These are phyloP conservation scores for Kuschelorhynchus macadamiae DNA, from an alignment of 2,888 invertebrate genomes.

Conservation along the genomic window DNA sequence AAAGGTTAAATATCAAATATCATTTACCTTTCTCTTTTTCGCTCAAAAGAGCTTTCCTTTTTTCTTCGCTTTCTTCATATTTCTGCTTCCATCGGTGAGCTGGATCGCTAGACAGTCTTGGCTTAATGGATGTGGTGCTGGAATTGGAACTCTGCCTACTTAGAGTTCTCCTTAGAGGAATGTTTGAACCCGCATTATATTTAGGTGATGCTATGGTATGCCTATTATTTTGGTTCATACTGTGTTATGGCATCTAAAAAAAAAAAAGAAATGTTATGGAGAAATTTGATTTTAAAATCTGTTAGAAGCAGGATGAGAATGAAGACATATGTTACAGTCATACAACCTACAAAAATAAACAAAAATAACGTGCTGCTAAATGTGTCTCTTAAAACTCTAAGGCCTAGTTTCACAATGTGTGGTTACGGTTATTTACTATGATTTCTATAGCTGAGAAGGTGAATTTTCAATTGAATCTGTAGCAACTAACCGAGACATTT, in stretches of 20 bases:
- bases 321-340: too few species aligned
- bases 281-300: too few species aligned
- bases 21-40: conserved; percentile 79
- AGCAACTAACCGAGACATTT: too few species aligned
- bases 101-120: conserved; percentile 54
- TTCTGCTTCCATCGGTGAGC: conserved; percentile 78
- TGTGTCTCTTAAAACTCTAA: too few species aligned
- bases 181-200: conserved; percentile 62
- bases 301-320: too few species aligned
- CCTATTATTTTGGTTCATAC: conserved; percentile 44
- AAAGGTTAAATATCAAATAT: conserved; percentile 67
- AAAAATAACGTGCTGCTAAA: too few species aligned
- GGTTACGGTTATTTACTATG: too few species aligned
- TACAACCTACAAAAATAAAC: too few species aligned
- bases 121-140: conserved; percentile 35
- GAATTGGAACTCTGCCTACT: conserved; percentile 54
- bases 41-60: conserved; percentile 76
- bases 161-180: conserved; percentile 62
- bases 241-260: too few species aligned
- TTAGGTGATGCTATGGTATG: conserved; percentile 55
- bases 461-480: too few species aligned
- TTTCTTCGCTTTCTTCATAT: conserved; percentile 80
- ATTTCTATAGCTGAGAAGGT: too few species aligned
- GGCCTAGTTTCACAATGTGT: too few species aligned
- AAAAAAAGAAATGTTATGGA: not conserved